Percentiles rank a stretch among this genome's conserved stretches.
phyloP scores from a whole-genome alignment of 2,113 vertebrate genomes.

The Stomatorhinus ivindoensis region DNA sequence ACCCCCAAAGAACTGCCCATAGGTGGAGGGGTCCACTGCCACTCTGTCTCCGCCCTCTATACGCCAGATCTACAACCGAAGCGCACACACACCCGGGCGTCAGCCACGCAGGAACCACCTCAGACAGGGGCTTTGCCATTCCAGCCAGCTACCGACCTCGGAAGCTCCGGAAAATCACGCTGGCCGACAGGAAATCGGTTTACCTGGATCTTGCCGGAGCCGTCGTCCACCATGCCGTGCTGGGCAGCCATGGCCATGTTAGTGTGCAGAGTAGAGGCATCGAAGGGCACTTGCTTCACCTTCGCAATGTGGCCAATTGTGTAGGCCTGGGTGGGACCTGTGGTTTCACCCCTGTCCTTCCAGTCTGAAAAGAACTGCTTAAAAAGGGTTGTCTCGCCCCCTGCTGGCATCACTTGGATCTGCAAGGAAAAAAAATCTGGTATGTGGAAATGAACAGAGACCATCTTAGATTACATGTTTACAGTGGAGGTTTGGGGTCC shows the following conservation, averaged over 20 bases:
- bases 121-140: not conserved
- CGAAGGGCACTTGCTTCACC: slow-evolving; percentile 56
- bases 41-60: slow-evolving; percentile 49
- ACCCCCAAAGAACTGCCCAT: slow-evolving; percentile 64
- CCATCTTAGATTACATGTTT: not conserved
- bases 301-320: slow-evolving; percentile 45
- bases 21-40: slow-evolving; percentile 41
- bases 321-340: slow-evolving; percentile 42
- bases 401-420: slow-evolving; percentile 53
- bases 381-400: slow-evolving; percentile 54
- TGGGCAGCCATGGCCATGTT: slow-evolving; percentile 59
- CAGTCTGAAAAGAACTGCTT: slow-evolving; percentile 66
- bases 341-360: slow-evolving; percentile 53
- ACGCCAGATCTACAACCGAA: slow-evolving; percentile 57
- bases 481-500: not conserved
- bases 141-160: not conserved
- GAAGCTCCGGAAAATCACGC: not conserved
- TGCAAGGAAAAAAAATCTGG: slow-evolving; percentile 27
- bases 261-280: slow-evolving; percentile 50
- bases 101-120: not conserved
- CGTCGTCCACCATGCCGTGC: slow-evolving; percentile 61
- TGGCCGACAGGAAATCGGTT: not conserved
- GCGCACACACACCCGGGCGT: not conserved
- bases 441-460: not conserved
- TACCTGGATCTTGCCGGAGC: slow-evolving; percentile 60